phyloP scores from a whole-genome alignment of 2,113 vertebrate genomes.

The rat (Rattus norvegicus) region DNA sequence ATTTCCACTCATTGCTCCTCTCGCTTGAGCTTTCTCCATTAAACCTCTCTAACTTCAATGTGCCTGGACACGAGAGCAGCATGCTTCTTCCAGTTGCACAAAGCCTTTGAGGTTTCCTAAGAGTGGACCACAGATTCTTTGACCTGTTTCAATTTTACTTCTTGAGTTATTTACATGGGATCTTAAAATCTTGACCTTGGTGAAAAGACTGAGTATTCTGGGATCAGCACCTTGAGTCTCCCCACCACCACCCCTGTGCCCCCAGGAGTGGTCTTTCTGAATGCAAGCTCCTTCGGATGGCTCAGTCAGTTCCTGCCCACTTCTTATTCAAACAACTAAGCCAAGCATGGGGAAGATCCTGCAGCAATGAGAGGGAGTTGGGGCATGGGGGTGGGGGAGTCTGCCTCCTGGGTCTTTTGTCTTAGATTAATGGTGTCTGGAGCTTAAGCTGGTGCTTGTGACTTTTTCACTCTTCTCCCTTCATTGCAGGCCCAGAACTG shows the following conservation, averaged over 20 bases:
- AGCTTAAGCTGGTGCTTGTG: conserved; percentile 54
- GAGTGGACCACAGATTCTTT: neutral
- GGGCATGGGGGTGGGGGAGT: neutral
- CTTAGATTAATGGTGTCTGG: neutral
- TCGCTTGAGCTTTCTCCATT: neutral
- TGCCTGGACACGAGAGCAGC: neutral
- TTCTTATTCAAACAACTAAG: neutral
- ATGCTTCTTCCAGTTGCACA: neutral
- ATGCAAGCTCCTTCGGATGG: neutral
- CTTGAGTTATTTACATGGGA: conserved; percentile 15
- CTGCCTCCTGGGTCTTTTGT: conserved; percentile 25
- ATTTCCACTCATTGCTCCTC: neutral
- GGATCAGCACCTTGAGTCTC: neutral
- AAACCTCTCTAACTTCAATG: neutral
- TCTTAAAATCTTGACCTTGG: conserved; percentile 67
- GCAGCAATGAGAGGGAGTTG: neutral
- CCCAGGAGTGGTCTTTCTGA: neutral
- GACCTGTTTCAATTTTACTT: neutral
- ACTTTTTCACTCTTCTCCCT: conserved; percentile 82
- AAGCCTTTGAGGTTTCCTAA: conserved; percentile 25
- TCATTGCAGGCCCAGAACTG: conserved; percentile 95
- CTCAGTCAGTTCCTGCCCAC: neutral
- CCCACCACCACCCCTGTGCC: neutral
- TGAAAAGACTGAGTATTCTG: conserved; percentile 39
- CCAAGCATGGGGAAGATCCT: neutral